These are phyloP conservation scores for Octopus sinensis DNA, from an alignment of 1,140 invertebrate genomes.

Conservation along the genomic window DNA sequence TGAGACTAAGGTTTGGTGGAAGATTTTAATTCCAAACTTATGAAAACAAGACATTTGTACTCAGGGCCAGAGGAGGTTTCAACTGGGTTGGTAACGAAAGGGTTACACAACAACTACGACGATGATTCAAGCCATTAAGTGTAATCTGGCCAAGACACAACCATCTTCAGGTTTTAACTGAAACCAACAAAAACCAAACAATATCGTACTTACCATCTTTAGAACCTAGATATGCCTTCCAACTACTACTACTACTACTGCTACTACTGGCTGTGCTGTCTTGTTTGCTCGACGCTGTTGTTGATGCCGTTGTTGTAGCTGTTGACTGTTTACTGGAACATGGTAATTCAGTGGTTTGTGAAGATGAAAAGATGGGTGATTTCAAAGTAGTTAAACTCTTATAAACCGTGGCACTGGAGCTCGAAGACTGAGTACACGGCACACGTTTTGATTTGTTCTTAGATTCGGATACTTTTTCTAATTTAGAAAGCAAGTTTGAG, in stretches of 20 bases:
- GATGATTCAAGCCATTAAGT: too few species aligned
- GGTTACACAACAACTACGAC: neutral
- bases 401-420: neutral
- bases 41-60: too few species aligned
- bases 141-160: too few species aligned
- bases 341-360: neutral
- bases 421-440: too few species aligned
- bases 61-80: too few species aligned
- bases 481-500: neutral
- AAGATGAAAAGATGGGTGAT: neutral
- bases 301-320: neutral
- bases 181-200: neutral
- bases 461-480: neutral
- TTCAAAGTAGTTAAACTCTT: neutral
- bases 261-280: neutral
- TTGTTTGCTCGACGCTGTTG: neutral
- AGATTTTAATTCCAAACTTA: too few species aligned
- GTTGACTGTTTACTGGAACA: neutral
- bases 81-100: too few species aligned
- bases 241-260: neutral
- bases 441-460: neutral
- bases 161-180: constrained; percentile 1
- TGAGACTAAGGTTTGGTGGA: too few species aligned
- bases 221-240: neutral
- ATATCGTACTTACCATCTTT: neutral